These are phyloP conservation scores for Phymatocera aterrima DNA, from an alignment of 2,888 invertebrate genomes.

Conservation along the genomic window DNA sequence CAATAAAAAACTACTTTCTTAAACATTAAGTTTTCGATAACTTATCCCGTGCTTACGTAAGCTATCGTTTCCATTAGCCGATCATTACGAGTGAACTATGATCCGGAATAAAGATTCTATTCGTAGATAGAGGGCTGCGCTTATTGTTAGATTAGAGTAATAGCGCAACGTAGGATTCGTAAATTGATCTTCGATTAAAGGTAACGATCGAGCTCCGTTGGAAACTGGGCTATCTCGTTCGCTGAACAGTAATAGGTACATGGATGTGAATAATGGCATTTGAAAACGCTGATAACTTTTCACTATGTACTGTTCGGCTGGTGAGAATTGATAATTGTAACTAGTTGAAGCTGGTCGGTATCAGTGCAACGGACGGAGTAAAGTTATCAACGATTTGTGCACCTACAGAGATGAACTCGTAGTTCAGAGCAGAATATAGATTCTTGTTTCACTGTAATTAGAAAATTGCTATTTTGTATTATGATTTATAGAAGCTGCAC, in stretches of 20 bases:
- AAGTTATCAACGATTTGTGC: background rate
- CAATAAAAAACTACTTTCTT: too few species aligned
- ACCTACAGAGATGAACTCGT: background rate
- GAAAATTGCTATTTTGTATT: too few species aligned
- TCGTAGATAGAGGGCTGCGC: too few species aligned
- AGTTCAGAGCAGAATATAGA: too few species aligned
- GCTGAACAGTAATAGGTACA: background rate
- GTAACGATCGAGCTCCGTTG: background rate
- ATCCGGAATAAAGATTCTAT: background rate
- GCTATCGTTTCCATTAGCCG: background rate
- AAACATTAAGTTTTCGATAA: too few species aligned
- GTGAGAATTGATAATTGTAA: conserved; percentile 8
- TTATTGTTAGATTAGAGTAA: too few species aligned
- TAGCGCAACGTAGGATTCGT: too few species aligned
- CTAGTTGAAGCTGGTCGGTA: background rate
- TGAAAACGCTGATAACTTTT: background rate
- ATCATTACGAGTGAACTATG: background rate
- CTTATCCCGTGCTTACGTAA: too few species aligned
- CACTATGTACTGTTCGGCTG: background rate
- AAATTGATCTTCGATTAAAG: background rate
- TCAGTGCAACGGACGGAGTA: background rate
- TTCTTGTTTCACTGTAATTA: too few species aligned
- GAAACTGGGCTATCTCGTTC: conserved; percentile 8
- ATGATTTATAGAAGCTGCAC: too few species aligned
- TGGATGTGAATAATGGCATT: too few species aligned